Evolutionary conservation across 2,113 vertebrate species (phyloP), one percentile per base, ranked within the genome.

Genomic region (Nibea coibor): DNA sequence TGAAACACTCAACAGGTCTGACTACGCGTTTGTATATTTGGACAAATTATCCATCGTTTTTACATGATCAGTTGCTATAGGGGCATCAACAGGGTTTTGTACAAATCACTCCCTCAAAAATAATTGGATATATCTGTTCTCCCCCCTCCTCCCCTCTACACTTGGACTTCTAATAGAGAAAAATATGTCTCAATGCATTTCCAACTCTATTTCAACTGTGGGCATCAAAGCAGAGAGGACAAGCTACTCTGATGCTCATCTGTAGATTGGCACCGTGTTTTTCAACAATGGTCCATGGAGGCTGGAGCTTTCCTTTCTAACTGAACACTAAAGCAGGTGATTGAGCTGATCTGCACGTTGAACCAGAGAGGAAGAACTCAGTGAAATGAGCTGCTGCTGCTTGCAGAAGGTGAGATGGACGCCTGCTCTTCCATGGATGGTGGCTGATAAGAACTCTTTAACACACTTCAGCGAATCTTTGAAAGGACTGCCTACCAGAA

Each of bases 251-350:
- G 31, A 54, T n/a, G 54, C 69, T 26, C 62, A 11, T 35, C 6
- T 42, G 54, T 28, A 54, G 51, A 50, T 64, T 81, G 80, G 85
- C 85, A 81, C 79, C 43, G 14, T 17, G 75, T 68, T 68, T 82
- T 65, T 50, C 35, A 51, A 42, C 28, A 17, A 59, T 15, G 28
- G 11, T 35, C 51, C 26, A 39, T 11, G 24, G 42, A 72, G 15
- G 54, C 59, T 53, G 73, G 58, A 67, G 63, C 48, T 8, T 51
- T 45, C 20, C n/a, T 1, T 35, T 61, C 54, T 16, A 14, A 10
- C 0, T 43, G n/a, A 64, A 24, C 39, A 22, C 42, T 22, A 47
- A 12, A 57, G 26, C 68, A 31, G 19, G 42, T 51, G 43, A 76
- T 4, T 39, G 42, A 76, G 42, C 22, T 5, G 54, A 50, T 17